Percentiles rank a stretch among this genome's conserved stretches.
Conservation (phyloP, 1,140 invertebrate genomes). For the Anastrepha obliqua region DNA sequence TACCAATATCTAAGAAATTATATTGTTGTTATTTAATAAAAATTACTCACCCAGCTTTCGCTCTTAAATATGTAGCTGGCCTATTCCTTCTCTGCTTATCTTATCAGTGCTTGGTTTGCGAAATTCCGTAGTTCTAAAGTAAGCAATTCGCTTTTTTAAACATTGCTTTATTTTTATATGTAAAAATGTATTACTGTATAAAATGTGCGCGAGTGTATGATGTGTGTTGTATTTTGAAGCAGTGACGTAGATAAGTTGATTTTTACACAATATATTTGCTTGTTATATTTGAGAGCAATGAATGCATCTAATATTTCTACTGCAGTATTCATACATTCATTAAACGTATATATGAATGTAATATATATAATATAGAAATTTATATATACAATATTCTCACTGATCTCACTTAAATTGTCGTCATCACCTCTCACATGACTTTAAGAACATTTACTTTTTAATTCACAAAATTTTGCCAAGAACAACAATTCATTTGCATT, state of each 20-base stretch:
- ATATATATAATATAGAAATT: not conserved
- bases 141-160: not conserved
- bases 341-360: not conserved
- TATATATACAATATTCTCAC: not conserved
- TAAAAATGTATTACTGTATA: not conserved
- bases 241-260: not conserved
- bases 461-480: not conserved
- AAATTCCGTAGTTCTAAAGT: not conserved
- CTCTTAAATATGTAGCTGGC: not conserved
- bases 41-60: slow-evolving; percentile 4
- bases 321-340: too few relatives aligned
- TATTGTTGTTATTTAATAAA: not conserved
- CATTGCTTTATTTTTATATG: not conserved
- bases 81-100: not conserved
- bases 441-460: not conserved
- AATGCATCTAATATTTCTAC: not conserved
- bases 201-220: not conserved
- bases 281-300: not conserved
- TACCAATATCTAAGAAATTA: not conserved
- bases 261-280: not conserved
- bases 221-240: too few relatives aligned
- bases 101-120: slow-evolving; percentile 20
- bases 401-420: not conserved
- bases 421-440: too few relatives aligned
- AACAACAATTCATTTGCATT: not conserved